Conservation (phyloP, 2,888 invertebrate species). For the Amiota mariae region DNA sequence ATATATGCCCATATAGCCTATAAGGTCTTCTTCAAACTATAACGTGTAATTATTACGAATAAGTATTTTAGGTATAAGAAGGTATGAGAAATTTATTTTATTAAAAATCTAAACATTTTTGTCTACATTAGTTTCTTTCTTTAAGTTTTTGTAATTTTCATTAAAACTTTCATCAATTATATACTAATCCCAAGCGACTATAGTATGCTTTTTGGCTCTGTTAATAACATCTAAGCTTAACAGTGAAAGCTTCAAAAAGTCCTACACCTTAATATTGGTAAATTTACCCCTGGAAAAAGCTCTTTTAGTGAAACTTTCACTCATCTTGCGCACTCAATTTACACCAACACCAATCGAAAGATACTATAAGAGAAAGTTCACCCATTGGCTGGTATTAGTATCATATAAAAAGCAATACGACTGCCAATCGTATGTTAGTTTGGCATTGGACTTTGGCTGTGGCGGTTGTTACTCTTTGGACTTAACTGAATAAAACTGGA, state of each 20-base stretch:
- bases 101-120: too few relatives aligned
- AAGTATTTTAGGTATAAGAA: too few relatives aligned
- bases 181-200: too few relatives aligned
- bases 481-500: neutral
- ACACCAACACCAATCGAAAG: constrained; percentile 43
- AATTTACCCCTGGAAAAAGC: constrained; percentile 45
- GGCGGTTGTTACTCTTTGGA: neutral
- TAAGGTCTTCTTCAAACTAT: too few relatives aligned
- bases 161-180: too few relatives aligned
- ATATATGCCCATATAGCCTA: too few relatives aligned
- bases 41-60: too few relatives aligned
- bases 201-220: too few relatives aligned
- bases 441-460: neutral
- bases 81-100: too few relatives aligned
- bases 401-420: constrained; percentile 53
- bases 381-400: constrained; percentile 49
- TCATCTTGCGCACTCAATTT: constrained; percentile 22
- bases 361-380: neutral
- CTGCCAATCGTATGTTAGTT: constrained; percentile 31
- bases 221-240: too few relatives aligned
- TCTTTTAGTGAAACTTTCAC: constrained; percentile 31
- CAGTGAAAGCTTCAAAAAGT: constrained; percentile 2
- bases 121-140: too few relatives aligned
- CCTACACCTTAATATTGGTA: constrained; percentile 46
- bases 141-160: too few relatives aligned